phyloP scores from a whole-genome alignment of 2,888 invertebrate genomes.

The Graphium colonna region DNA sequence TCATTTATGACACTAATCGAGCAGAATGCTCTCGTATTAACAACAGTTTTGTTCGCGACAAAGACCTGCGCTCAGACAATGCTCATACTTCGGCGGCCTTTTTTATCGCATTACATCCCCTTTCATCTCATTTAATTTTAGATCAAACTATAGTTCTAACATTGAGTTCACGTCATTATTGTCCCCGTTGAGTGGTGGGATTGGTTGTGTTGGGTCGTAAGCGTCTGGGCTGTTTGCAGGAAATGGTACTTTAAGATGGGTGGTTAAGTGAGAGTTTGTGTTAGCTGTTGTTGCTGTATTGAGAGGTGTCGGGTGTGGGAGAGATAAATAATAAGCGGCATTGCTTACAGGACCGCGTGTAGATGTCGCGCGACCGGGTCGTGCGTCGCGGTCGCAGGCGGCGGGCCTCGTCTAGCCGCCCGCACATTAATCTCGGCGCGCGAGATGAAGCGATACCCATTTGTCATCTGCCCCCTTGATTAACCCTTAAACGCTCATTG shows the following conservation, averaged over 20 bases:
- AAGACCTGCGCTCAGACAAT: constrained; percentile 71
- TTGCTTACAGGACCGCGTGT: constrained; percentile 61
- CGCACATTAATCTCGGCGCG: constrained; percentile 69
- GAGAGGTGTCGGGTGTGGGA: constrained; percentile 48
- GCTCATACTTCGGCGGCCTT: constrained; percentile 67
- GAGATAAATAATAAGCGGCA: constrained; percentile 76
- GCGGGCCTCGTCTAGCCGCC: constrained; percentile 70
- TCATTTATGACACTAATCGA: constrained; percentile 78
- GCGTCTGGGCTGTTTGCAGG: constrained; percentile 24
- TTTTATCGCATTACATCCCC: constrained; percentile 70
- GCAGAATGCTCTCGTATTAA: constrained; percentile 70
- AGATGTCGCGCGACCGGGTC: constrained; percentile 64
- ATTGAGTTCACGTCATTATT: constrained; percentile 75
- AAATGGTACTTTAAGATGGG: constrained; percentile 26
- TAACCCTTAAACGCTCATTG: constrained; percentile 64
- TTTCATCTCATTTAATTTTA: constrained; percentile 78
- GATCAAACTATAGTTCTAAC: constrained; percentile 75
- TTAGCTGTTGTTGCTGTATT: constrained; percentile 27
- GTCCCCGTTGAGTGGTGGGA: constrained; percentile 55
- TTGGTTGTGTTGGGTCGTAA: constrained; percentile 39
- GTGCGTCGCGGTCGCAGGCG: constrained; percentile 65
- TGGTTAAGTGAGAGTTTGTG: constrained; percentile 28
- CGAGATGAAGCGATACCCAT: constrained; percentile 77
- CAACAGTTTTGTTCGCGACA: constrained; percentile 66
- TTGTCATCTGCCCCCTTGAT: constrained; percentile 74